A percentile compares a stretch with the other conserved stretches of the same genome.
These are phyloP conservation scores for Mystacides longicornis DNA, from an alignment of 2,888 invertebrate species.

Conservation along the genomic window DNA sequence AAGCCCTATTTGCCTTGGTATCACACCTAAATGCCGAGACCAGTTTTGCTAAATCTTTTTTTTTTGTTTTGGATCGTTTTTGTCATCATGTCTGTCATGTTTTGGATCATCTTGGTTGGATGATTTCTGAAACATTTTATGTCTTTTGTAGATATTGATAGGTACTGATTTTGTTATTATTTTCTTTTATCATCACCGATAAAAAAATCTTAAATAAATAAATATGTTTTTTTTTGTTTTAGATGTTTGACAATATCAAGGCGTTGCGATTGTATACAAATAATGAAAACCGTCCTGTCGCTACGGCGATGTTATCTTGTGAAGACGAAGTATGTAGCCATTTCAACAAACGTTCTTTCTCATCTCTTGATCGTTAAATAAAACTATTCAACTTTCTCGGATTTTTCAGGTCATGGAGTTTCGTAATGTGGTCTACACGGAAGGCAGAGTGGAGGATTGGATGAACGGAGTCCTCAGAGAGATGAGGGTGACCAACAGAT, in stretches of 20 bases:
- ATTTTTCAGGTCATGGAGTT: constrained; percentile 63
- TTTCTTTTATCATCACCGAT: too few relatives aligned
- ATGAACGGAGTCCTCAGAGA: constrained; percentile 79
- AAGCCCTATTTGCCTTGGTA: too few relatives aligned
- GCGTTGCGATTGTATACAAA: constrained; percentile 63
- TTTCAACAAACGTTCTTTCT: too few relatives aligned
- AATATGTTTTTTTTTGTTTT: constrained; percentile 25
- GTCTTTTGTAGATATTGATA: too few relatives aligned
- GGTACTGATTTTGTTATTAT: too few relatives aligned
- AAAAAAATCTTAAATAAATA: too few relatives aligned
- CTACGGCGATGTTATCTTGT: constrained; percentile 77
- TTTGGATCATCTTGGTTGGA: too few relatives aligned
- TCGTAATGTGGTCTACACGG: constrained; percentile 58
- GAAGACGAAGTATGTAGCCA: constrained; percentile 75
- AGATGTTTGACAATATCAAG: constrained; percentile 91
- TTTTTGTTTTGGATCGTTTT: too few relatives aligned
- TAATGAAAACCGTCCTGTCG: constrained; percentile 57
- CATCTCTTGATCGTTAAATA: background rate
- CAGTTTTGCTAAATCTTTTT: too few relatives aligned
- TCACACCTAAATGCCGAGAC: too few relatives aligned
- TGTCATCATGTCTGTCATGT: too few relatives aligned
- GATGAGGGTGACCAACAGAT: constrained; percentile 79
- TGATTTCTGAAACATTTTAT: too few relatives aligned
- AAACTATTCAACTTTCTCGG: background rate
- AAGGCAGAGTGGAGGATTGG: constrained; percentile 87